Conservation (phyloP, 2,888 invertebrate genomes). For the Eustalomyia histrio region DNA sequence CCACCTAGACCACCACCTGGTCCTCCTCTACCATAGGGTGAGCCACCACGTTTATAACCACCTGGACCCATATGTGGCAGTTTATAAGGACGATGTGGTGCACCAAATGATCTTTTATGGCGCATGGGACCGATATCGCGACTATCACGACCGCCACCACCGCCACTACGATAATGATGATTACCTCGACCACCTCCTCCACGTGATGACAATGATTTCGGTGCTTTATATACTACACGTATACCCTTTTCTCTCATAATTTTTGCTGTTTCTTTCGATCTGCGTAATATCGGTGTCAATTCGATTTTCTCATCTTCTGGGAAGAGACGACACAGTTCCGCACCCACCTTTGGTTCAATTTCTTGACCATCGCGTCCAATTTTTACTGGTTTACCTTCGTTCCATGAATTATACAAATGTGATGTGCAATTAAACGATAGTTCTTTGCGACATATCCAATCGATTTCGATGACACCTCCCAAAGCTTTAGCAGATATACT, state of each 20-base stretch:
- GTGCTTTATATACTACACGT: conserved; percentile 79
- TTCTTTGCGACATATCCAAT: conserved; percentile 98
- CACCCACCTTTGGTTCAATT: conserved; percentile 97
- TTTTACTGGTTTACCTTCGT: conserved; percentile 98
- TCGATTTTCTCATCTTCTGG: conserved; percentile 95
- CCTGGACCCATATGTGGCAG: conserved; percentile 76
- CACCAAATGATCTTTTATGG: conserved; percentile 83
- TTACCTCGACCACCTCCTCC: conserved; percentile 78
- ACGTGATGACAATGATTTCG: conserved; percentile 79
- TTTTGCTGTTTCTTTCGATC: conserved; percentile 91
- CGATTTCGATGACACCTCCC: conserved; percentile 97
- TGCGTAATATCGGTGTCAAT: conserved; percentile 91
- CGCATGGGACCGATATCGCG: conserved; percentile 79
- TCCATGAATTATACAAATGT: conserved; percentile 98
- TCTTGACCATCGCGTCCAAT: conserved; percentile 99
- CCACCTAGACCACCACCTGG: conserved; percentile 70
- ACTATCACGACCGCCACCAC: conserved; percentile 77
- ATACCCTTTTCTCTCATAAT: conserved; percentile 80
- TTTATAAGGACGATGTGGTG: conserved; percentile 81
- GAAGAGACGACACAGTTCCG: conserved; percentile 94
- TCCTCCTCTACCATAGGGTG: conserved; percentile 70
- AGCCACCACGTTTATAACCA: conserved; percentile 72
- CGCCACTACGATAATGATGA: conserved; percentile 79
- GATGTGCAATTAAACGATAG: conserved; percentile 94
- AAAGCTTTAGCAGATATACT: conserved; percentile 95